These are phyloP conservation scores for Phaethornis superciliosus DNA, from an alignment of 2,113 vertebrate species.

Conservation along the genomic window DNA sequence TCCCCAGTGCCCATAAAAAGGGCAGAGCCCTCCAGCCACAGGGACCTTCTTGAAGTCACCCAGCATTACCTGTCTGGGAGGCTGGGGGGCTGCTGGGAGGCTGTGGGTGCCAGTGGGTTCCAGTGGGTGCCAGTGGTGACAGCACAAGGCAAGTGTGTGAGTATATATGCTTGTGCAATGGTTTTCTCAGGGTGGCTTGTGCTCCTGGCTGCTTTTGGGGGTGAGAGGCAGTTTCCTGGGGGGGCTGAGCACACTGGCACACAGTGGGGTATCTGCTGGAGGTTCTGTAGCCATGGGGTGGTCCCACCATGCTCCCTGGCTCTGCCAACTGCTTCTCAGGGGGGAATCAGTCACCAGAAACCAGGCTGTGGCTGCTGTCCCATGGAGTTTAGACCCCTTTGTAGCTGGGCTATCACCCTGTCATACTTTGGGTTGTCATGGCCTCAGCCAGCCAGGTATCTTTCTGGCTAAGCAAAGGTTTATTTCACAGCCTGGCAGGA, in stretches of 20 bases:
- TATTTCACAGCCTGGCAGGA: rapidly evolving
- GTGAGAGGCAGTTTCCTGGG: rapidly evolving
- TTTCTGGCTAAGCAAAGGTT: rapidly evolving
- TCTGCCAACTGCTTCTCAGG: neutral
- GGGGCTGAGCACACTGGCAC: rapidly evolving
- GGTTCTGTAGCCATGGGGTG: neutral
- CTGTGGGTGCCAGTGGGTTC: neutral
- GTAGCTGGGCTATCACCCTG: rapidly evolving
- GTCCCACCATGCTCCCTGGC: rapidly evolving
- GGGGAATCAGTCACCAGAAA: neutral
- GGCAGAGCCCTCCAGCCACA: rapidly evolving
- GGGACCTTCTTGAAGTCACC: rapidly evolving
- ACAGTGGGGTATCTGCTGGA: rapidly evolving
- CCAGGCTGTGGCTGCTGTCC: neutral
- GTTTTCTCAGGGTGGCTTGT: neutral
- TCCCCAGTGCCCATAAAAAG: neutral
- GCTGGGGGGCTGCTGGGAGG: neutral
- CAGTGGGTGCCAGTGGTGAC: rapidly evolving
- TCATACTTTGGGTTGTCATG: rapidly evolving
- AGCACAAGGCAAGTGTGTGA: neutral
- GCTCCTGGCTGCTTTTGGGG: rapidly evolving
- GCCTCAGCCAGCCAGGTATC: rapidly evolving
- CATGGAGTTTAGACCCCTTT: rapidly evolving
- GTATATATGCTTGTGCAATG: too few relatives aligned
- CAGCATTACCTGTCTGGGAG: rapidly evolving